Evolutionary conservation across 2,888 invertebrate species (phyloP).

Genomic region (Pseudococcus jackbeardsleyi): DNA sequence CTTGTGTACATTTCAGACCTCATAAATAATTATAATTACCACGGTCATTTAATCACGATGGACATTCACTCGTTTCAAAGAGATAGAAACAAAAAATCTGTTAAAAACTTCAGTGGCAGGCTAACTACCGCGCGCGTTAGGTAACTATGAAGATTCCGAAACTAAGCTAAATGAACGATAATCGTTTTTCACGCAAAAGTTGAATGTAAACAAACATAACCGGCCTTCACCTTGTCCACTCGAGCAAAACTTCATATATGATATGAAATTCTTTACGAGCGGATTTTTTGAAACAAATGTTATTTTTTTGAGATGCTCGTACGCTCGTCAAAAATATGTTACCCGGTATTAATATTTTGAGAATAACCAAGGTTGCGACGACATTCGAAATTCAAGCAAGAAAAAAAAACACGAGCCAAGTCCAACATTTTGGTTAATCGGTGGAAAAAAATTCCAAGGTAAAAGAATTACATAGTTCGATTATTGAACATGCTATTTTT

Average conservation of each 20-base stretch:
- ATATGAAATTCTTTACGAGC: background rate
- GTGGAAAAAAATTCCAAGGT: background rate
- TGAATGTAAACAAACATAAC: background rate
- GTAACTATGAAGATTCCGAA: background rate
- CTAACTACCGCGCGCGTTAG: background rate
- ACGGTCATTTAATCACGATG: background rate
- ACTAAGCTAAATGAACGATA: background rate
- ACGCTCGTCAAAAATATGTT: background rate
- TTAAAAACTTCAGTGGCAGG: too few species aligned
- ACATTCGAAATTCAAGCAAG: too few species aligned
- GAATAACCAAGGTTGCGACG: background rate
- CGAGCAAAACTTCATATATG: background rate
- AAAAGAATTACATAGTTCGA: background rate
- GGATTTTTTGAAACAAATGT: background rate
- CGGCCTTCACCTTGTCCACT: constrained; percentile 16
- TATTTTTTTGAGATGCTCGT: background rate
- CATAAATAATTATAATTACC: background rate
- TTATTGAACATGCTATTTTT: background rate
- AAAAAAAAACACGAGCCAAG: background rate
- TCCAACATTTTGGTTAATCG: background rate
- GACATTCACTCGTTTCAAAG: background rate
- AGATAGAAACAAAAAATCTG: too few species aligned
- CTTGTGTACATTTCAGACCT: background rate
- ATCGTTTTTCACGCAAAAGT: background rate
- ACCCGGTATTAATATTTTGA: background rate